phyloP scores from a whole-genome alignment of 2,888 invertebrate genomes.

The Drosophila algonquin region DNA sequence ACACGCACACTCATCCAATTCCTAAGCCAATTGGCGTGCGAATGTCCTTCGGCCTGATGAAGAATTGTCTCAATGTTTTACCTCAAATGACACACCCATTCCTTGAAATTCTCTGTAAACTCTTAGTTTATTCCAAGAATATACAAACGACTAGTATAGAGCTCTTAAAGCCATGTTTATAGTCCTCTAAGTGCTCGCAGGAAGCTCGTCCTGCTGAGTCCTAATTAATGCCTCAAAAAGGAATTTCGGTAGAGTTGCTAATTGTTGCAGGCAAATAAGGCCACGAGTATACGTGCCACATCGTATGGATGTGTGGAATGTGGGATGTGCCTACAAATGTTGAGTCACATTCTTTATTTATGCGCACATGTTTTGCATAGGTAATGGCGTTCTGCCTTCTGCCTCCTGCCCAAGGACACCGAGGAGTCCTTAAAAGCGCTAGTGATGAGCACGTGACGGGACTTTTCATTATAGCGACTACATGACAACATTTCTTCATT shows the following conservation, averaged over 20 bases:
- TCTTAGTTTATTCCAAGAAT: neutral
- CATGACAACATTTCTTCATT: neutral
- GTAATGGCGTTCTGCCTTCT: slow-evolving; percentile 52
- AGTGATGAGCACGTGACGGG: slow-evolving; percentile 29
- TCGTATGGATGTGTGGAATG: slow-evolving; percentile 10
- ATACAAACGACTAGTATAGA: neutral
- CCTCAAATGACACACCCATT: neutral
- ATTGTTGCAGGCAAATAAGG: slow-evolving; percentile 27
- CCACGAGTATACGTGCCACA: neutral
- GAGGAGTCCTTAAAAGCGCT: slow-evolving; percentile 8
- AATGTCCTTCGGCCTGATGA: slow-evolving; percentile 6
- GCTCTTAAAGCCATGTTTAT: slow-evolving; percentile 44
- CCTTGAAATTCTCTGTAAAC: neutral
- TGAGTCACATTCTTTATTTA: slow-evolving; percentile 74
- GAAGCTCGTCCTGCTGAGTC: slow-evolving; percentile 32
- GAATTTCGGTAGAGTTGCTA: slow-evolving; percentile 26
- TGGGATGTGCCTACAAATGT: slow-evolving; percentile 9
- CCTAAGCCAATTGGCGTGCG: slow-evolving; percentile 83
- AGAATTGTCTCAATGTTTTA: neutral
- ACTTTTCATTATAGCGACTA: neutral
- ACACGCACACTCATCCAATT: slow-evolving; percentile 86
- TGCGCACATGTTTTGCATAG: slow-evolving; percentile 79
- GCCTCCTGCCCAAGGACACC: slow-evolving; percentile 20
- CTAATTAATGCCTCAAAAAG: slow-evolving; percentile 31
- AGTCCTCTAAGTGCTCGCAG: slow-evolving; percentile 35